These are phyloP conservation scores for Luperina testacea DNA, from an alignment of 2,888 invertebrate species.

Conservation along the genomic window DNA sequence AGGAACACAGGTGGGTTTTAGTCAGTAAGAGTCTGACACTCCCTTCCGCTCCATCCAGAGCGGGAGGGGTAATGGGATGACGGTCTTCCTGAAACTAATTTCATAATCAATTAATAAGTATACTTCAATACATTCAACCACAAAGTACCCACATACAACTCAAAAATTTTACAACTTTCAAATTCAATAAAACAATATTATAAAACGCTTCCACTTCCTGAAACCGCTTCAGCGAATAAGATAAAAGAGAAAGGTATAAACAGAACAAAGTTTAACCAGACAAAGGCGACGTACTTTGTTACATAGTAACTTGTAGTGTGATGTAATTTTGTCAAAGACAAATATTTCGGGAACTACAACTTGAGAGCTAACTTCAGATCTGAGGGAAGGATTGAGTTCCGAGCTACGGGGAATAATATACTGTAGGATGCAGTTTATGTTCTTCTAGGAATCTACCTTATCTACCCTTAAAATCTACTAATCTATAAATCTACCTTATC, in stretches of 20 bases:
- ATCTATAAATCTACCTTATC: too few species aligned
- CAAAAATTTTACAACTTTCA: not conserved
- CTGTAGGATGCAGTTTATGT: not conserved
- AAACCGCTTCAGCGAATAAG: conserved; percentile 37
- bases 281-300: conserved; percentile 32
- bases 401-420: not conserved
- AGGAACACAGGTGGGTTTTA: too few species aligned
- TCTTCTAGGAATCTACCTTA: too few species aligned
- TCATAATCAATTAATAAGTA: not conserved
- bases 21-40: too few species aligned
- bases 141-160: conserved; percentile 6
- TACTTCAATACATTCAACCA: not conserved
- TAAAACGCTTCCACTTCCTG: conserved; percentile 36
- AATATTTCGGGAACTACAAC: conserved; percentile 35
- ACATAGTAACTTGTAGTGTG: conserved; percentile 36
- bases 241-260: conserved; percentile 48
- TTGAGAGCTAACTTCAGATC: conserved; percentile 27
- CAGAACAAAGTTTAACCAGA: conserved; percentile 42
- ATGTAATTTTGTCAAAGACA: conserved; percentile 51
- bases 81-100: not conserved
- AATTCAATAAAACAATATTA: conserved; percentile 26
- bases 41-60: too few species aligned
- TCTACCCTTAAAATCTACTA: too few species aligned
- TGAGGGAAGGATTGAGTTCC: not conserved
- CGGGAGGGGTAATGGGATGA: too few species aligned